Base-by-base conservation (phyloP, 2,797 vertebrate genomes). In the Lacerta bilineata region DNA sequence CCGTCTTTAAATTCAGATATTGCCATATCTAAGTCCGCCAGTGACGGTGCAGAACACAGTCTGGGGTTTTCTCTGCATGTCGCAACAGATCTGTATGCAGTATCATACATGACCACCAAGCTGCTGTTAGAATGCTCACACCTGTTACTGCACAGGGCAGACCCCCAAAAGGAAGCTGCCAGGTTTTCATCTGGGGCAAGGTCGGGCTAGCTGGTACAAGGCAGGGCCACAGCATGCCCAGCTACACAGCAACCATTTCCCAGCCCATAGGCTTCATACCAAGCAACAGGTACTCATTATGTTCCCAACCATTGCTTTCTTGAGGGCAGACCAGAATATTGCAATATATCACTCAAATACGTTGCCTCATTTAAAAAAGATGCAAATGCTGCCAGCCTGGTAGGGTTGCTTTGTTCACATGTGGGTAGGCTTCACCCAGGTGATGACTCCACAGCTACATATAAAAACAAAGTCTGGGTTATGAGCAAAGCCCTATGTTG, bases 101-200 rank as follows among this genome's bases (percentile, higher is more conserved):
- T 94, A 96, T 94, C 93, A 96, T 97, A 97, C 96, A 97, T 97
- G 96, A 96, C 86, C 97, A 97, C 80, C 95, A 96, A 89, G 83
- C 93, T 25, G 89, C 96, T 97, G 92, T 92, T 89, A 94, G 95
- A 5, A 93, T 97, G 96, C 71, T 96, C 97, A 97, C 96, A 96
- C 96, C 97, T 96, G 96, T 88, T 96, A 96, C 96, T 96, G 97
- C 97, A 95, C 64, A 6, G 92, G 80, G 64, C 7, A 88, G 77
- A 0, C 77, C 92, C 89, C 50, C n/a, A 87, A 64, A 8, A 0
- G 8, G 77, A 18, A 9, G 59, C 50, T 23, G 10, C 89, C 66
- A 0, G 86, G 90, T 94, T 9, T 90, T 97, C 84, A 85, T 96
- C 41, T 96, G 0, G 96, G 96, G 96, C 95, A 1, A 81, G 95